Evolutionary conservation across 1,140 invertebrate species (phyloP).

Genomic region (Drosophila ficusphila): DNA sequence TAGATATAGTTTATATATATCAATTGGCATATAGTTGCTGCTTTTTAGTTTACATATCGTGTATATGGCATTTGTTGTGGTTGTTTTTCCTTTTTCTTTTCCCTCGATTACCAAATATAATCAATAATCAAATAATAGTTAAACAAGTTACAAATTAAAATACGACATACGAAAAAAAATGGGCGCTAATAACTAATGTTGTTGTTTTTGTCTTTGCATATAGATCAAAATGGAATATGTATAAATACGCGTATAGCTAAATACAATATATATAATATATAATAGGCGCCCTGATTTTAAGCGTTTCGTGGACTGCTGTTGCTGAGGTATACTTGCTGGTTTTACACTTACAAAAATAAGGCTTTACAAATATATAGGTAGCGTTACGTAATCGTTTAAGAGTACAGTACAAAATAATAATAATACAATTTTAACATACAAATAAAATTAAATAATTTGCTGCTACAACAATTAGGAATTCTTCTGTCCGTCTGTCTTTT

Average conservation of each 20-base stretch:
- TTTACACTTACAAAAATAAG: constrained; percentile 35
- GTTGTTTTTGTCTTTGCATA: no score
- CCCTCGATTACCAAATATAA: constrained; percentile 19
- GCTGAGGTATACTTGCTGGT: constrained; percentile 70
- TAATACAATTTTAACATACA: constrained; percentile 65
- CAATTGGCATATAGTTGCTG: constrained; percentile 70
- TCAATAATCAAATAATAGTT: constrained; percentile 41
- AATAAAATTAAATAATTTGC: constrained; percentile 73
- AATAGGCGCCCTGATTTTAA: constrained; percentile 33
- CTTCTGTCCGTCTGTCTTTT: constrained; percentile 27
- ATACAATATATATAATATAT: constrained; percentile 15
- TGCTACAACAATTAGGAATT: constrained; percentile 81
- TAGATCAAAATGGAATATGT: constrained; percentile 28
- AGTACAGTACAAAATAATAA: constrained; percentile 60
- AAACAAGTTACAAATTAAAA: constrained; percentile 30
- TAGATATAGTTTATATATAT: constrained; percentile 51
- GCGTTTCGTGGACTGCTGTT: constrained; percentile 36
- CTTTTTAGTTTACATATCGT: constrained; percentile 57
- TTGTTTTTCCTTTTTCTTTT: no score
- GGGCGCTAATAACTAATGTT: neutral
- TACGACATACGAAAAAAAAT: constrained; percentile 28
- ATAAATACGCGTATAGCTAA: constrained; percentile 1
- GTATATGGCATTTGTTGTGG: constrained; percentile 67
- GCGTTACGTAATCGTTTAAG: constrained; percentile 2
- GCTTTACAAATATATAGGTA: constrained; percentile 33